Conservation (phyloP, 1,140 invertebrate genomes). For the Hesperophylax magnus region DNA sequence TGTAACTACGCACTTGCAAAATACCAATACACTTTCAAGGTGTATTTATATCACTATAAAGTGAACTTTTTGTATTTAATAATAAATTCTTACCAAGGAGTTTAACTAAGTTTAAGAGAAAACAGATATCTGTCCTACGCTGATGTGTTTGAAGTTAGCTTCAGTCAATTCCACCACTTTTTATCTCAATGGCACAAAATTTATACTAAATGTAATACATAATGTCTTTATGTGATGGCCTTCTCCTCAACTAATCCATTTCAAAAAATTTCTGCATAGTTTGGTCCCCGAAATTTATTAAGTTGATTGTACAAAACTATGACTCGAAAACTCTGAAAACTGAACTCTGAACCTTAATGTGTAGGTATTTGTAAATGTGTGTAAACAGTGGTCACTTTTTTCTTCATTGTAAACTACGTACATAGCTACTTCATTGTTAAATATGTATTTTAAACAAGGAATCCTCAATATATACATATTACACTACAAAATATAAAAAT, state of each 20-base stretch:
- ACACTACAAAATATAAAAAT: slow-evolving; percentile 22
- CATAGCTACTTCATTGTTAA: slow-evolving; percentile 19
- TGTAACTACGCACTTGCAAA: slow-evolving; percentile 43
- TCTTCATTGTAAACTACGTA: background rate
- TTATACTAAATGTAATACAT: background rate
- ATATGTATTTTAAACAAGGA: slow-evolving; percentile 15
- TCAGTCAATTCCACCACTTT: background rate
- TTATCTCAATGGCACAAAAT: background rate
- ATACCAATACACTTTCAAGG: slow-evolving; percentile 13
- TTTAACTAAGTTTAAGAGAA: background rate
- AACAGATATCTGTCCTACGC: background rate
- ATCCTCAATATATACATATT: slow-evolving; percentile 13
- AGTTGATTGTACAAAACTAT: background rate
- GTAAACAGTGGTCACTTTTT: slow-evolving; percentile 11
- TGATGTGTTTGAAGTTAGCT: background rate
- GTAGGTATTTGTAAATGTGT: slow-evolving; percentile 34
- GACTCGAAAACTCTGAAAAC: no score
- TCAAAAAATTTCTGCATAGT: no score
- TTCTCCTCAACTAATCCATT: background rate
- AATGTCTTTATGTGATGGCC: background rate
- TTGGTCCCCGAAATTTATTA: background rate
- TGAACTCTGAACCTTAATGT: slow-evolving; percentile 7
- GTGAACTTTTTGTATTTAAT: background rate
- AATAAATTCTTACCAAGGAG: background rate
- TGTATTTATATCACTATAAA: background rate